phyloP scores from a whole-genome alignment of 2,113 vertebrate genomes.

The Calypte anna region DNA sequence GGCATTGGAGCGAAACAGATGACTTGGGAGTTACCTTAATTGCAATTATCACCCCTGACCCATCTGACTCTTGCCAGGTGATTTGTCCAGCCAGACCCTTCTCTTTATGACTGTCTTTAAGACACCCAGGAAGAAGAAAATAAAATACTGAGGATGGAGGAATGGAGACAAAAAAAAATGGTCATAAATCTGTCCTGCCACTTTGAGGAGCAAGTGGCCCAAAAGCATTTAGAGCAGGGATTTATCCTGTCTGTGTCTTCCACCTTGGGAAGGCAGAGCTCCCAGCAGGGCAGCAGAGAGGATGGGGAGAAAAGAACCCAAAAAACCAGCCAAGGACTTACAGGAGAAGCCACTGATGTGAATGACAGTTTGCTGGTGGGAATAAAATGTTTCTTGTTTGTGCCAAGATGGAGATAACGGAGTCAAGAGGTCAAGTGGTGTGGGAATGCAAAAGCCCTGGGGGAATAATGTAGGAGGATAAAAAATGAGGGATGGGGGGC shows the following conservation, averaged over 20 bases:
- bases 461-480: slow-evolving; percentile 69
- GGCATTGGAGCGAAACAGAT: neutral
- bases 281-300: neutral
- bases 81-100: neutral
- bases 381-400: slow-evolving; percentile 74
- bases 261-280: neutral
- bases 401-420: slow-evolving; percentile 67
- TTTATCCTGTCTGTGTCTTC: slow-evolving; percentile 26
- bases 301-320: neutral
- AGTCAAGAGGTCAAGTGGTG: slow-evolving; percentile 74
- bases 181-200: slow-evolving; percentile 1
- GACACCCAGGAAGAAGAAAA: neutral
- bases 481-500: slow-evolving; percentile 3
- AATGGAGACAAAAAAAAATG: neutral
- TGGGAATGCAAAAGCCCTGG: slow-evolving; percentile 46
- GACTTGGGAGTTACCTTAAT: neutral
- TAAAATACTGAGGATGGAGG: neutral
- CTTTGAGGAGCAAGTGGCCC: slow-evolving; percentile 18
- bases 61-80: neutral
- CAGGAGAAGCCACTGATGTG: slow-evolving; percentile 49
- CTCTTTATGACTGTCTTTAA: slow-evolving; percentile 1
- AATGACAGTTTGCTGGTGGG: slow-evolving; percentile 66
- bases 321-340: neutral
- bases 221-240: neutral
- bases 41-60: neutral